Percentiles rank a stretch among this genome's conserved stretches.
Evolutionary conservation across 2,113 vertebrate genomes (phyloP).

Genomic region (Oreochromis spilurus): DNA sequence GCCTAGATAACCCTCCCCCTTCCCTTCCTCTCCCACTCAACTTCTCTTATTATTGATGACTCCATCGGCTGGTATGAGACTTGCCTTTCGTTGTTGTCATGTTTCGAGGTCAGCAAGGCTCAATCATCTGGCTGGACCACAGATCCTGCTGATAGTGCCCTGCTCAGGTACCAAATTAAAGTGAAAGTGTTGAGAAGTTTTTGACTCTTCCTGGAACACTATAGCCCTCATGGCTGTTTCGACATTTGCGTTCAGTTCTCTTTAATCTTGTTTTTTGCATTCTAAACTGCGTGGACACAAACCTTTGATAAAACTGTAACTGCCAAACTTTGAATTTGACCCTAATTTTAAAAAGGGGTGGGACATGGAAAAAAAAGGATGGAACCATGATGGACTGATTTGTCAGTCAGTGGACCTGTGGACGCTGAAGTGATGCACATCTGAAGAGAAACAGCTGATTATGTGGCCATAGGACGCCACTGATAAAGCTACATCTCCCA

Average conservation of each 20-base stretch:
- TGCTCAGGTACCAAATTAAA: not conserved
- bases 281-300: not conserved
- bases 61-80: slow-evolving; percentile 34
- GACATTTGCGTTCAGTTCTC: not conserved
- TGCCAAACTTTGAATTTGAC: not conserved
- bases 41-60: slow-evolving; percentile 69
- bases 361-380: not conserved
- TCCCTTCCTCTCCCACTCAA: slow-evolving; percentile 11
- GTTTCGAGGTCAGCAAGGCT: slow-evolving; percentile 22
- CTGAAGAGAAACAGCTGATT: not conserved
- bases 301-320: not conserved
- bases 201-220: slow-evolving; percentile 4
- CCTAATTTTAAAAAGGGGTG: not conserved
- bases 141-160: slow-evolving; percentile 25
- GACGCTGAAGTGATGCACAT: not conserved
- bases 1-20: slow-evolving; percentile 6
- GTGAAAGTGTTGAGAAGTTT: not conserved
- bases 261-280: not conserved
- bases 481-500: not conserved
- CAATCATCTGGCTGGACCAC: slow-evolving; percentile 27
- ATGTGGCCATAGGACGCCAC: not conserved
- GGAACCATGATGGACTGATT: not conserved
- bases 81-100: slow-evolving; percentile 27
- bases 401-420: not conserved
- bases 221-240: not conserved